These are phyloP conservation scores for Chaetura pelagica DNA, from an alignment of 2,113 vertebrate genomes.

Conservation along the genomic window DNA sequence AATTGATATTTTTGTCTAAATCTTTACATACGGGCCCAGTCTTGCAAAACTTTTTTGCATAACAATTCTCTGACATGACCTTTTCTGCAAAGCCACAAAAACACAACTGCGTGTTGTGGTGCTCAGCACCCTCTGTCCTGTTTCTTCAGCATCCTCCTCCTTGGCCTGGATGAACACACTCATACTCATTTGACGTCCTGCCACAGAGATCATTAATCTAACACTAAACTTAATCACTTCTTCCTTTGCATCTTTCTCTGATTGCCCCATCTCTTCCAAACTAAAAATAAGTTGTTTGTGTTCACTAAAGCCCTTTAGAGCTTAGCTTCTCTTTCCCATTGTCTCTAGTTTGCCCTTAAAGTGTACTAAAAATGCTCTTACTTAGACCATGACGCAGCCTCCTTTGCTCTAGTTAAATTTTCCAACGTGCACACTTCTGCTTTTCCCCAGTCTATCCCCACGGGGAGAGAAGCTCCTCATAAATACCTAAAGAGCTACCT, in stretches of 20 bases:
- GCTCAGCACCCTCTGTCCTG: slow-evolving; percentile 1
- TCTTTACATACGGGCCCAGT: background rate
- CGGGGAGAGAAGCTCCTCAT: slow-evolving; percentile 68
- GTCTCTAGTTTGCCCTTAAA: slow-evolving; percentile 27
- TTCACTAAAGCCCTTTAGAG: background rate
- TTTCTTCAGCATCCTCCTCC: background rate
- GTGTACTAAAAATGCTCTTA: background rate
- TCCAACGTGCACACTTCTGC: slow-evolving; percentile 22
- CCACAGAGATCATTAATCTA: background rate
- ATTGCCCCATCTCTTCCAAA: background rate
- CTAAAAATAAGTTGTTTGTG: slow-evolving; percentile 15
- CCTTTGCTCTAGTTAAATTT: slow-evolving; percentile 52
- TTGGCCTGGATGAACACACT: background rate
- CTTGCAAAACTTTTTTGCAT: slow-evolving; percentile 31
- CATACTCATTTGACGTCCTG: background rate
- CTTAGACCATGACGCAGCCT: slow-evolving; percentile 12
- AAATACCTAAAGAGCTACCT: slow-evolving; percentile 70
- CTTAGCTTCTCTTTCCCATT: background rate
- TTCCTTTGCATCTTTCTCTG: background rate
- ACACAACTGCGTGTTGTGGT: background rate
- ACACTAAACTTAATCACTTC: background rate
- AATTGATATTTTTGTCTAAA: slow-evolving; percentile 15
- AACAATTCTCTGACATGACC: slow-evolving; percentile 36
- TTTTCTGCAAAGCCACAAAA: slow-evolving; percentile 28
- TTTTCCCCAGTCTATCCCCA: slow-evolving; percentile 54